Evolutionary conservation across 1,140 invertebrate species (phyloP).

Genomic region (Penaeus japonicus): DNA sequence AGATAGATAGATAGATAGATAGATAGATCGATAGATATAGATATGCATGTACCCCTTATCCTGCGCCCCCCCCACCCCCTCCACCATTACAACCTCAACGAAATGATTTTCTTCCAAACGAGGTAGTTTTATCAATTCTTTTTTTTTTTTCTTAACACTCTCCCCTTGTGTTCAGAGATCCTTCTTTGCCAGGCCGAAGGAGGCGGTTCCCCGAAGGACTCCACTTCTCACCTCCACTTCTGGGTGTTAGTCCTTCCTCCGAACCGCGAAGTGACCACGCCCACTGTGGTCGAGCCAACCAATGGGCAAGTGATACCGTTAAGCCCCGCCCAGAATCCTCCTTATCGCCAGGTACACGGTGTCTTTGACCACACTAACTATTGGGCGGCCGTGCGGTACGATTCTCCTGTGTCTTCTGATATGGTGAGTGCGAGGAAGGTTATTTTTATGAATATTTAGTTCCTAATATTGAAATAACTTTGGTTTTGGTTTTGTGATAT

Average conservation of each 20-base stretch:
- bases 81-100: too few species aligned
- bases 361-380: slow-evolving; percentile 48
- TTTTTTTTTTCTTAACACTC: too few species aligned
- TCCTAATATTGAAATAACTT: too few species aligned
- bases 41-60: too few species aligned
- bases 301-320: slow-evolving; percentile 35
- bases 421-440: not conserved
- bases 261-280: not conserved
- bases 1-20: too few species aligned
- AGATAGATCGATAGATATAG: too few species aligned
- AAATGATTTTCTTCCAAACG: too few species aligned
- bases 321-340: not conserved
- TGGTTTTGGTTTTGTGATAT: too few species aligned
- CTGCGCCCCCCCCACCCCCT: too few species aligned
- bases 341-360: slow-evolving; percentile 29
- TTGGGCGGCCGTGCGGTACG: slow-evolving; percentile 26
- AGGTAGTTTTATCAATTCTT: too few species aligned
- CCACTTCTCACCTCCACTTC: slow-evolving; percentile 26
- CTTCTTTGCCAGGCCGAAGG: not conserved
- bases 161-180: too few species aligned
- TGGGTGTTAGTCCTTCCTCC: slow-evolving; percentile 50
- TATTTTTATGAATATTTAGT: not conserved
- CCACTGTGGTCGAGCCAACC: slow-evolving; percentile 41
- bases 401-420: not conserved
- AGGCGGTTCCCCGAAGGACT: not conserved